phyloP scores from a whole-genome alignment of 2,888 invertebrate species.

The Rotaria magnacalcarata region DNA sequence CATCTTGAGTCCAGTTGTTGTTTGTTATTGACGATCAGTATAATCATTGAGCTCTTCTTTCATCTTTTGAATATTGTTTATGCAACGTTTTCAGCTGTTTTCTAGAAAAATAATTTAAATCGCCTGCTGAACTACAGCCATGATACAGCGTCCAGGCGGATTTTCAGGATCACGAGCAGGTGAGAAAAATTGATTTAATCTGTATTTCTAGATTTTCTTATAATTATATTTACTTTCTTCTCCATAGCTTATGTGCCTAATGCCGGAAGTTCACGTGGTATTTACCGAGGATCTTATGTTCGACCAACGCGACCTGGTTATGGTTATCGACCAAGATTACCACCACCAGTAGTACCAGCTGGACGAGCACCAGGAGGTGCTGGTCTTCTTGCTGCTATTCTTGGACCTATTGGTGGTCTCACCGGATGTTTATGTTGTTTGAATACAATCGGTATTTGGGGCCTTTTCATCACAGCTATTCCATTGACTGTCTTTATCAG shows the following conservation, averaged over 20 bases:
- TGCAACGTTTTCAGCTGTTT: background rate
- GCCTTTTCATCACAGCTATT: constrained; percentile 30
- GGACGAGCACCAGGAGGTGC: background rate
- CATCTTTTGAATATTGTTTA: background rate
- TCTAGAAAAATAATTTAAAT: background rate
- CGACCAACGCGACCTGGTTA: background rate
- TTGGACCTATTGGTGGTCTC: constrained; percentile 29
- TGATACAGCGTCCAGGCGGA: background rate
- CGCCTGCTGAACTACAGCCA: background rate
- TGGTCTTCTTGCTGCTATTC: constrained; percentile 17
- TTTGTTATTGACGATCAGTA: constrained; percentile 16
- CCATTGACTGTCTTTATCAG: constrained; percentile 17
- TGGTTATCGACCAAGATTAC: background rate
- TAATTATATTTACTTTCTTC: background rate
- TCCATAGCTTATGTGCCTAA: background rate
- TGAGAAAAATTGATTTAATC: background rate
- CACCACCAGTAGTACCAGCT: constrained; percentile 24
- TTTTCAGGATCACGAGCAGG: background rate
- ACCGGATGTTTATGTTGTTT: constrained; percentile 31
- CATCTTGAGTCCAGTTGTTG: constrained; percentile 12
- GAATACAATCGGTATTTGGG: constrained; percentile 2
- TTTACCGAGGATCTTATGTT: background rate
- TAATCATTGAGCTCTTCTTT: background rate
- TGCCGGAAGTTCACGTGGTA: background rate
- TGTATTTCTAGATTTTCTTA: background rate